Conservation (phyloP, 1,140 invertebrate genomes). For the Vanessa tameamea region DNA sequence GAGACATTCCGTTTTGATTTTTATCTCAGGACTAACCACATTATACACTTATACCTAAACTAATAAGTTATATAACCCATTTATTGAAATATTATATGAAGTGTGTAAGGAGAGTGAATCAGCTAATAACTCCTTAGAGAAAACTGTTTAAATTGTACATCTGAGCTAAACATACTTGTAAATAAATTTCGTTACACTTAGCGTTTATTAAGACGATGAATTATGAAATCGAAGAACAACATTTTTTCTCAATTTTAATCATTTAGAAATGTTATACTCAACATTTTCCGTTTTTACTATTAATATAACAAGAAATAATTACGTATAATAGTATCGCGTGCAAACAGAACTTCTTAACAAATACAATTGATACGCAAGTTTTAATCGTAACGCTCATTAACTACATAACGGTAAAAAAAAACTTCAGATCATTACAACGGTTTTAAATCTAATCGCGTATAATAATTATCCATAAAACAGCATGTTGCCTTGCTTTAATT, state of each 20-base stretch:
- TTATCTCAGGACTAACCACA: neutral
- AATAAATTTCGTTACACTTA: no score
- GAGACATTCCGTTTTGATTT: slow-evolving; percentile 39
- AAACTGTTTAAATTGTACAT: no score
- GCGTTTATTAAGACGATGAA: no score
- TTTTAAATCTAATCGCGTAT: slow-evolving; percentile 21
- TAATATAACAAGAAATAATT: slow-evolving; percentile 15
- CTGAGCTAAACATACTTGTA: no score
- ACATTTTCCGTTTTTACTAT: neutral
- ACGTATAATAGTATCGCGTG: slow-evolving; percentile 9
- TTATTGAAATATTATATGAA: no score
- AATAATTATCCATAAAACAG: slow-evolving; percentile 19
- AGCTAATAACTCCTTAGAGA: no score
- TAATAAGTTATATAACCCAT: no score
- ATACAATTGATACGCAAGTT: slow-evolving; percentile 20
- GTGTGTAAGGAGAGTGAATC: no score
- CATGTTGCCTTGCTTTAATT: slow-evolving; percentile 14
- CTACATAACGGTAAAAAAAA: slow-evolving; percentile 17
- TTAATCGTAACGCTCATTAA: slow-evolving; percentile 22
- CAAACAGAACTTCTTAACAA: slow-evolving; percentile 8
- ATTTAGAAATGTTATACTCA: neutral
- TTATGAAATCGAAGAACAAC: neutral
- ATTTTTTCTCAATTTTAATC: neutral
- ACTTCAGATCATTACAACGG: slow-evolving; percentile 27
- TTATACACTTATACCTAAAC: neutral